Evolutionary conservation across 1,140 invertebrate genomes (phyloP).

Genomic region (Drosophila hydei): DNA sequence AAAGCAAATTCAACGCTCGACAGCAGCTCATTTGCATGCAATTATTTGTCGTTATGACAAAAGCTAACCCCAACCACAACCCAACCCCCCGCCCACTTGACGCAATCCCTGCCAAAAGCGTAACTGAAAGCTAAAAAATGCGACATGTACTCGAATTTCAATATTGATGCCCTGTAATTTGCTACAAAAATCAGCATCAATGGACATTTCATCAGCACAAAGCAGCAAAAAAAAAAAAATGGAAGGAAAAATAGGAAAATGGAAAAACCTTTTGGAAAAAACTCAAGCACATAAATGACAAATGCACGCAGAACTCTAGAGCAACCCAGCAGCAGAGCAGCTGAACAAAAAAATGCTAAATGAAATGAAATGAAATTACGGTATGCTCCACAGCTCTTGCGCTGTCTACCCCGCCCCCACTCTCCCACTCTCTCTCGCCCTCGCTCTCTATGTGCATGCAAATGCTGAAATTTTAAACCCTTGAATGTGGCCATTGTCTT

Average conservation of each 20-base stretch:
- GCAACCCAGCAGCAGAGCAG: conserved; percentile 11
- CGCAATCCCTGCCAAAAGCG: background rate
- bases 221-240: background rate
- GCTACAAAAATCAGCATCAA: conserved; percentile 65
- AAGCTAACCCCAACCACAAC: background rate
- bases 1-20: conserved; percentile 12
- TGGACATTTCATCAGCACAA: conserved; percentile 70
- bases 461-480: conserved; percentile 81
- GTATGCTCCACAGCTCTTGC: conserved; percentile 14
- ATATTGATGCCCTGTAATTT: conserved; percentile 70
- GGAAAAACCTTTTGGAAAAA: conserved; percentile 52
- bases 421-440: background rate
- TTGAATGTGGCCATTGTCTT: conserved; percentile 81
- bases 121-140: conserved; percentile 43
- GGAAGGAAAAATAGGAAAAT: conserved; percentile 1
- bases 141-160: conserved; percentile 74
- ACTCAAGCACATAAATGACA: conserved; percentile 62
- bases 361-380: conserved; percentile 81
- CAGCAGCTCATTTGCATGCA: conserved; percentile 71
- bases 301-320: conserved; percentile 62
- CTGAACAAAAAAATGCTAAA: conserved; percentile 66
- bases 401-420: background rate
- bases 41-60: conserved; percentile 60
- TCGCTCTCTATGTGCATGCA: conserved; percentile 48
- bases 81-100: conserved; percentile 15